Percentiles rank a stretch among this genome's conserved stretches.
Conservation (phyloP, 2,797 vertebrate species). For the Ptychobarbus kaznakovi region DNA sequence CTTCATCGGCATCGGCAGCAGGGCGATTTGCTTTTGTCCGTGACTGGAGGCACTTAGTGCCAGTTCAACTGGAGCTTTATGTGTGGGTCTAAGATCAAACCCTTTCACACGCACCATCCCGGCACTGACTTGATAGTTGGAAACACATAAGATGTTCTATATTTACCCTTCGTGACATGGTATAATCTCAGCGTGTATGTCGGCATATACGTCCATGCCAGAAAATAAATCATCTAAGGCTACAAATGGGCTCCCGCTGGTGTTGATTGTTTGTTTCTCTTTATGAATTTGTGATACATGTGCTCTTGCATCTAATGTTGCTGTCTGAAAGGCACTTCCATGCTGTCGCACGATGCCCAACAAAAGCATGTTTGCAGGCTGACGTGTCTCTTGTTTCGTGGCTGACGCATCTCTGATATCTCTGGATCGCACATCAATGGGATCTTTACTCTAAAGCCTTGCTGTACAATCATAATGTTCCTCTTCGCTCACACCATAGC, state of each 20-base stretch:
- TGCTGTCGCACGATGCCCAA: conserved; percentile 4
- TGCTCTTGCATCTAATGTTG: conserved; percentile 33
- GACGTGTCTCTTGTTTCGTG: background rate
- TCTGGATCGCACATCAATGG: background rate
- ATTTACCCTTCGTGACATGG: conserved; percentile 48
- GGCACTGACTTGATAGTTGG: conserved; percentile 61
- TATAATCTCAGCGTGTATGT: conserved; percentile 31
- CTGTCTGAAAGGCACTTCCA: conserved; percentile 36
- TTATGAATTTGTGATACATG: conserved; percentile 24
- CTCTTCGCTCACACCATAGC: background rate
- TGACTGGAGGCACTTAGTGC: conserved; percentile 39
- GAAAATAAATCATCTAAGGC: conserved; percentile 31
- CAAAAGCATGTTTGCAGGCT: conserved; percentile 16
- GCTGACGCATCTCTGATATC: background rate
- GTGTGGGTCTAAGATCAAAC: conserved; percentile 44
- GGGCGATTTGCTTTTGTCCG: conserved; percentile 53
- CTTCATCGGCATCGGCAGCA: conserved; percentile 40
- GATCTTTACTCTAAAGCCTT: conserved; percentile 3
- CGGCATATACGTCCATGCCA: background rate
- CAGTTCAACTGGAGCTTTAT: conserved; percentile 33
- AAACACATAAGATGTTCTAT: conserved; percentile 66
- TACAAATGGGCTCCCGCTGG: conserved; percentile 40
- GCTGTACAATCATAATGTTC: conserved; percentile 22
- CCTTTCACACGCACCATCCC: conserved; percentile 10
- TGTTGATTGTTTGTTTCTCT: conserved; percentile 16